These are phyloP conservation scores for Gopherus flavomarginatus DNA, from an alignment of 2,113 vertebrate genomes.

Conservation along the genomic window DNA sequence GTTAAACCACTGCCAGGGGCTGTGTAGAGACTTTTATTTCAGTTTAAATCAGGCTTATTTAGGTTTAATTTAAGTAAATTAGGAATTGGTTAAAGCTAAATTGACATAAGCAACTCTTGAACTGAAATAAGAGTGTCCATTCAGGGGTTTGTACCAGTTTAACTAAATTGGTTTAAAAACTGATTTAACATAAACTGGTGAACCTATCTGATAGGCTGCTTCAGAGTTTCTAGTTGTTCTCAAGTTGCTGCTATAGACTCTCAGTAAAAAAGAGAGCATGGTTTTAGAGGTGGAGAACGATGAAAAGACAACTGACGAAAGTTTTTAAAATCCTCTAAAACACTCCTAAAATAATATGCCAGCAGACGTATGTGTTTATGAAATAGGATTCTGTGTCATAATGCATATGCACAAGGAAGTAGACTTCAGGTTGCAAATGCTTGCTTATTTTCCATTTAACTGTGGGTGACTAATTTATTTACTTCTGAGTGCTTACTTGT, in stretches of 20 bases:
- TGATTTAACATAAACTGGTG: background rate
- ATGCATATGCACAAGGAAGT: constrained; percentile 11
- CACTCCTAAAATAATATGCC: constrained; percentile 33
- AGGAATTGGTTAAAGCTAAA: background rate
- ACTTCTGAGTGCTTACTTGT: constrained; percentile 17
- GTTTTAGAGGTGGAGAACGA: constrained; percentile 31
- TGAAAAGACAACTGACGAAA: constrained; percentile 40
- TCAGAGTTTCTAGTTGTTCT: background rate
- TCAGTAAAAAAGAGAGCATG: constrained; percentile 2
- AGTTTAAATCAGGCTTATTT: background rate
- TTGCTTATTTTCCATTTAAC: constrained; percentile 58
- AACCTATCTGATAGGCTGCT: fast-evolving
- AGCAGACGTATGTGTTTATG: constrained; percentile 54
- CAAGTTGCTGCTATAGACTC: fast-evolving
- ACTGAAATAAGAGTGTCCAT: background rate
- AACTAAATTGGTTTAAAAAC: background rate
- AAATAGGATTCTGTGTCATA: constrained; percentile 26
- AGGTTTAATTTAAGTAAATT: background rate
- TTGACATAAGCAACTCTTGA: background rate
- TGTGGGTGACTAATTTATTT: constrained; percentile 10
- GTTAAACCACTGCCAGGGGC: background rate
- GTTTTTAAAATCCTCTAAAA: constrained; percentile 53
- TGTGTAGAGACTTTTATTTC: background rate
- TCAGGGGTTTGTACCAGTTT: background rate
- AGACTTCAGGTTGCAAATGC: constrained; percentile 22